Conservation (phyloP, 2,113 vertebrate genomes). For the Tenrec ecaudatus region DNA sequence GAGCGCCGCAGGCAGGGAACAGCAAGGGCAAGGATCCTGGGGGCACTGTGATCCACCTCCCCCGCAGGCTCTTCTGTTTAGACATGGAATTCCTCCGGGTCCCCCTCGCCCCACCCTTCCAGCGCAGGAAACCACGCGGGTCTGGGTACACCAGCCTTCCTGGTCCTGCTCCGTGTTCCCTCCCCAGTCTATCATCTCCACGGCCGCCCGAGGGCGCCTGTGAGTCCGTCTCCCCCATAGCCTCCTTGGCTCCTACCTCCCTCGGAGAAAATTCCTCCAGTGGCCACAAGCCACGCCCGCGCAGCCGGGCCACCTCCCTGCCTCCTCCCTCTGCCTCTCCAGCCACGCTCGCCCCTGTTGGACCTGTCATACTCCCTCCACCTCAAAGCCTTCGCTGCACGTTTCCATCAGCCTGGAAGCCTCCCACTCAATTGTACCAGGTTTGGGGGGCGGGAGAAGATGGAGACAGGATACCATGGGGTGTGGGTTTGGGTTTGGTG, state of each 20-base stretch:
- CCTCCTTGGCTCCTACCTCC: not conserved
- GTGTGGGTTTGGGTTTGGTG: not conserved
- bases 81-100: not conserved
- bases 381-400: not conserved
- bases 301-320: not conserved
- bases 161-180: not conserved
- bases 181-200: not conserved
- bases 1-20: not conserved
- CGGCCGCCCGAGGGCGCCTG: not conserved
- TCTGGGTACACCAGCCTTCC: not conserved
- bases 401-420: not conserved
- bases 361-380: not conserved
- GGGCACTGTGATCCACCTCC: not conserved
- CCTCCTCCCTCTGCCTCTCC: not conserved
- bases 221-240: not conserved
- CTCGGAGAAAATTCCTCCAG: not conserved
- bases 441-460: not conserved
- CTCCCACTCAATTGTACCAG: not conserved
- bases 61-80: slow-evolving; percentile 21
- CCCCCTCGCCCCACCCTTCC: not conserved
- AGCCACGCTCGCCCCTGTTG: not conserved
- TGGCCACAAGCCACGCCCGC: not conserved
- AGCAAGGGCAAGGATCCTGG: not conserved
- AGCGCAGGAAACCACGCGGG: not conserved
- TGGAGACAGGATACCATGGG: too few relatives aligned